Evolutionary conservation across 2,797 vertebrate species (phyloP).

Genomic region (Pangasius larnaudii): DNA sequence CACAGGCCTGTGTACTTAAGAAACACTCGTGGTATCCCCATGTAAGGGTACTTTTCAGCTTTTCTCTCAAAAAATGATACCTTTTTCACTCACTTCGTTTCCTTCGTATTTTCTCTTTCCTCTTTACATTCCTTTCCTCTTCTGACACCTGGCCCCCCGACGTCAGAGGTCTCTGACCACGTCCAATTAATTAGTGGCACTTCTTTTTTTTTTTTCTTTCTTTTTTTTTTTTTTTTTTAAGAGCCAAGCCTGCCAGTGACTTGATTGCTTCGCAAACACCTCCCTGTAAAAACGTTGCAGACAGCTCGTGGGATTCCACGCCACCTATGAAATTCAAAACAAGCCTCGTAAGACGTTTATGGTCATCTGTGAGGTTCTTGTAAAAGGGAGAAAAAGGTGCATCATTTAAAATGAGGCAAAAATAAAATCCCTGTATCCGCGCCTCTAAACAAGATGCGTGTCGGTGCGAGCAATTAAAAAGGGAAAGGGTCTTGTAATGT

Average conservation of each 20-base stretch:
- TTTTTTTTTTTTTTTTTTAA: constrained; percentile 3
- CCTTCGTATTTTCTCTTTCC: neutral
- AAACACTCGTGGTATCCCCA: neutral
- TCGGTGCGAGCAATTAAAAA: constrained; percentile 80
- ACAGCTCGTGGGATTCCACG: constrained; percentile 67
- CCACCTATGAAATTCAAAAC: constrained; percentile 73
- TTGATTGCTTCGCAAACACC: constrained; percentile 61
- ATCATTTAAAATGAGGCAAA: constrained; percentile 65
- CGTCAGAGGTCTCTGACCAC: constrained; percentile 31
- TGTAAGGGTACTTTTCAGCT: neutral
- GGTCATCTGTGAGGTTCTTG: constrained; percentile 64
- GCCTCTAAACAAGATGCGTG: constrained; percentile 69
- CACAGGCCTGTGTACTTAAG: neutral
- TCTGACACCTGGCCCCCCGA: constrained; percentile 17
- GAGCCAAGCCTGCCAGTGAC: constrained; percentile 40
- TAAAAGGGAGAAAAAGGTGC: constrained; percentile 49
- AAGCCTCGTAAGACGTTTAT: constrained; percentile 72
- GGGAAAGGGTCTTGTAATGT: constrained; percentile 68
- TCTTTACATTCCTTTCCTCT: neutral
- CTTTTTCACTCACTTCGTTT: neutral
- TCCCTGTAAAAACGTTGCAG: constrained; percentile 65
- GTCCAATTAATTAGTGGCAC: constrained; percentile 54
- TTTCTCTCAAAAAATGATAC: neutral
- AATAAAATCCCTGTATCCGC: constrained; percentile 64
- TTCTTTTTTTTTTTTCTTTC: constrained; percentile 4